A percentile compares a stretch with the other conserved stretches of the same genome.
phyloP scores from a whole-genome alignment of 2,797 vertebrate genomes.

The Petrocephalus schoutedeni region DNA sequence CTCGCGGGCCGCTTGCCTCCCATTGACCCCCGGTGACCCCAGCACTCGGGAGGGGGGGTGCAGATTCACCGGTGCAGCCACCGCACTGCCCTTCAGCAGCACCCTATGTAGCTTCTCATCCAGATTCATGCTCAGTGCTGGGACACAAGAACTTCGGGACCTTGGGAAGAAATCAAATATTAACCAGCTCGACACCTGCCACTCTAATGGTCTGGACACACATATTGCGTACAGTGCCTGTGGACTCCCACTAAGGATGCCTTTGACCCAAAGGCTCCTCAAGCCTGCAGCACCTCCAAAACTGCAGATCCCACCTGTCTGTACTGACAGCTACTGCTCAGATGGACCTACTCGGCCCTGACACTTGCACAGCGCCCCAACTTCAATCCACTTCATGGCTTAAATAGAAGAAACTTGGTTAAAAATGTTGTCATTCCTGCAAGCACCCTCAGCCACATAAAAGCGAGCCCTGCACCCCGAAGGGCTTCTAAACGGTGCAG shows the following conservation, averaged over 20 bases:
- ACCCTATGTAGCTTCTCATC: conserved; percentile 95
- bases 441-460: not conserved
- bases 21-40: conserved; percentile 48
- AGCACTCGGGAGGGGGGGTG: conserved; percentile 68
- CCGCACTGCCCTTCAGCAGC: conserved; percentile 90
- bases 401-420: not conserved
- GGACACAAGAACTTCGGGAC: conserved; percentile 27
- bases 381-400: not conserved
- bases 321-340: not conserved
- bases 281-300: not conserved
- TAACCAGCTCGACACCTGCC: not conserved
- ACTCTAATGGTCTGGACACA: not conserved
- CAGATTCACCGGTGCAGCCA: conserved; percentile 57
- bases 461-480: not conserved
- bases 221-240: not conserved
- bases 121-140: conserved; percentile 84
- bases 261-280: not conserved
- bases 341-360: not conserved
- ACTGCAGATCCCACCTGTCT: not conserved
- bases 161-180: conserved; percentile 23
- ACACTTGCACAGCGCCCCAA: not conserved
- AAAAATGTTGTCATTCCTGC: not conserved
- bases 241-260: not conserved
- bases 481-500: not conserved
- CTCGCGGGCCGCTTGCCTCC: conserved; percentile 39